Evolutionary conservation across 2,888 invertebrate species (phyloP), one percentile per base, ranked within the genome.

Genomic region (Sericinus montela): DNA sequence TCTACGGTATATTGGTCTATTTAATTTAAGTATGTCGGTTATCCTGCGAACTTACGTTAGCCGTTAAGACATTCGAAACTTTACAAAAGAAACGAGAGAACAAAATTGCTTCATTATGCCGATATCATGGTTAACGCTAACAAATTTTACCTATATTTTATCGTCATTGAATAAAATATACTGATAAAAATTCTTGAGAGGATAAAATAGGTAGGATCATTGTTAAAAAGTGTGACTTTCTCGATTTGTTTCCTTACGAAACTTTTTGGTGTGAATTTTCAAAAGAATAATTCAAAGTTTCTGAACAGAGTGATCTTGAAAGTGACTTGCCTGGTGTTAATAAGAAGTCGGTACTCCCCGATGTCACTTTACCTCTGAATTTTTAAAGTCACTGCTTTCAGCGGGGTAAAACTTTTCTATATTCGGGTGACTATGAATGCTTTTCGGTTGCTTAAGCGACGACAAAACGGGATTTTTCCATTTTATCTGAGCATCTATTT

Each of bases 321-420:
- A 60, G 60, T 60, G 59, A 55, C 59, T 62, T 63, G 63, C 14
- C 68, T 59, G 65, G 72, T 74, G 74, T 76, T 81, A 79, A 81
- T 81, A 78, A 49, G 48, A 29, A 75, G 70, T 69, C 63, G 66
- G 64, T 66, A 69, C 71, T 71, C 69, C 45, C 41, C 65, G 56
- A 72, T 75, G 77, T 75, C 76, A 79, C 75, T 80, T 69, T 66
- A 67, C 66, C 63, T 62, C 65, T 83, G 81, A 85, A 83, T 84
- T 80, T 83, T 83, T 82, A 75, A 85, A 78, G 68, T 55, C 63
- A 57, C 63, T 59, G 59, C 60, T 50, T 50, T 45, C 45, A 60
- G 44, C 60, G 58, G 72, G 67, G 75, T 65, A 63, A 71, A 83
- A 80, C 67, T 83, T 82, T 67, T 60, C 62, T 65, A 63, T 67